These are phyloP conservation scores for Lissocephala sabroskyi DNA, from an alignment of 2,888 invertebrate genomes.

Conservation along the genomic window DNA sequence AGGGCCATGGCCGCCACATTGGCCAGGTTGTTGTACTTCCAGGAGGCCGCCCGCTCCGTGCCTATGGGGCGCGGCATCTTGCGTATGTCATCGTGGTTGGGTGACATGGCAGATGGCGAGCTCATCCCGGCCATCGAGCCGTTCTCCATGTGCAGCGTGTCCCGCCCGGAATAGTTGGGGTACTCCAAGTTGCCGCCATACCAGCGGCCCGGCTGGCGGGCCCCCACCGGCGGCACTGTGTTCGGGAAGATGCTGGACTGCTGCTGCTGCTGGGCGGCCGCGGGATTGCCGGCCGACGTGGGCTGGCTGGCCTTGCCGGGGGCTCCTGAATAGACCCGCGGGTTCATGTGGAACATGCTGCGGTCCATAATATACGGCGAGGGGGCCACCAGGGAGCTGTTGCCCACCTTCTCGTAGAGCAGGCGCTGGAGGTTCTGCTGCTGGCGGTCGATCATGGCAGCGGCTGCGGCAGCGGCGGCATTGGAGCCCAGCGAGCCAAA, in stretches of 20 bases:
- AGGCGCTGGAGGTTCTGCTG: constrained; percentile 50
- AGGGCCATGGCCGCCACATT: constrained; percentile 47
- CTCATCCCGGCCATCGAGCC: constrained; percentile 62
- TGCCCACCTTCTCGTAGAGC: constrained; percentile 49
- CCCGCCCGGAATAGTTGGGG: constrained; percentile 54
- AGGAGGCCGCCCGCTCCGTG: constrained; percentile 78
- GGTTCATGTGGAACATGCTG: constrained; percentile 81
- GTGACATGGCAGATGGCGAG: constrained; percentile 72
- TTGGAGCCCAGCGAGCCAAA: constrained; percentile 49
- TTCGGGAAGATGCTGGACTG: constrained; percentile 36
- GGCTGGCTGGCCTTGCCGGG: constrained; percentile 70
- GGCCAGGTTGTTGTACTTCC: constrained; percentile 71
- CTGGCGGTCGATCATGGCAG: constrained; percentile 48
- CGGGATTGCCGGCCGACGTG: constrained; percentile 22
- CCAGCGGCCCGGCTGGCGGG: constrained; percentile 54
- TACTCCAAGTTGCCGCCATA: constrained; percentile 60
- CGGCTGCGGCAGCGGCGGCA: constrained; percentile 11
- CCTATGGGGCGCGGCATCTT: constrained; percentile 83
- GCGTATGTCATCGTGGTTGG: constrained; percentile 72
- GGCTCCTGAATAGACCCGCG: constrained; percentile 79
- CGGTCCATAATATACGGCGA: constrained; percentile 36
- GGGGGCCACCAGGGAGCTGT: constrained; percentile 37
- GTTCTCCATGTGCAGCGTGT: constrained; percentile 69
- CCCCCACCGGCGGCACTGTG: constrained; percentile 47
- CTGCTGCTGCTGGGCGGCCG: constrained; percentile 24